Evolutionary conservation across 2,888 invertebrate species (phyloP).

Genomic region (Alentia gelatinosa): DNA sequence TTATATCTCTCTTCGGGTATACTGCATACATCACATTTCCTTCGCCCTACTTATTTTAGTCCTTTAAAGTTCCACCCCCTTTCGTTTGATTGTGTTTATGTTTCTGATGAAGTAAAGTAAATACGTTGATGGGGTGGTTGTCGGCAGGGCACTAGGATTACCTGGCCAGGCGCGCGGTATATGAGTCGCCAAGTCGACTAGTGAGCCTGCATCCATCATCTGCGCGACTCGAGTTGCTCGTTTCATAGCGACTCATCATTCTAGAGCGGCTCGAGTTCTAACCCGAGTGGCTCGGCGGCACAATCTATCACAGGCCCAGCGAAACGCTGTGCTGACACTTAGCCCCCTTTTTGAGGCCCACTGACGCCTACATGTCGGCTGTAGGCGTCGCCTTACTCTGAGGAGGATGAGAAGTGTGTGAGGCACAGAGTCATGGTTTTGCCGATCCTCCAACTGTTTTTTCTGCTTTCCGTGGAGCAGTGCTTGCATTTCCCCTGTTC

Average conservation of each 20-base stretch:
- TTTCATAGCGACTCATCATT: constrained; percentile 29
- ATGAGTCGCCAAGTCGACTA: not conserved
- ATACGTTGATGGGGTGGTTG: not conserved
- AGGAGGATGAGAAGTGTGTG: not conserved
- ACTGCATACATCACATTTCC: too few species aligned
- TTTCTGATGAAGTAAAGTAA: not conserved
- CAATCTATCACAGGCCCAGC: not conserved
- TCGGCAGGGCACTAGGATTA: not conserved
- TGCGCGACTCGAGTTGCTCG: not conserved
- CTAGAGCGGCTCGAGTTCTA: not conserved
- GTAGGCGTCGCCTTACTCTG: not conserved
- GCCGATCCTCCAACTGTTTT: too few species aligned
- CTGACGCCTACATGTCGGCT: not conserved
- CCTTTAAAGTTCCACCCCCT: too few species aligned
- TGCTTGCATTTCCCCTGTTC: too few species aligned
- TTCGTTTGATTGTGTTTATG: not conserved
- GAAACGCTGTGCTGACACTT: not conserved
- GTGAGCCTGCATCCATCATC: not conserved
- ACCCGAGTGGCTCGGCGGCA: not conserved
- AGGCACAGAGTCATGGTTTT: too few species aligned
- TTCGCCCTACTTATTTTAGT: too few species aligned
- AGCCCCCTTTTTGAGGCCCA: not conserved
- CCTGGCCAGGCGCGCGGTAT: not conserved
- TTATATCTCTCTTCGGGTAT: too few species aligned
- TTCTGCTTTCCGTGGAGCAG: too few species aligned